phyloP scores from a whole-genome alignment of 1,140 invertebrate species.

The Anagrus nilaparvatae region DNA sequence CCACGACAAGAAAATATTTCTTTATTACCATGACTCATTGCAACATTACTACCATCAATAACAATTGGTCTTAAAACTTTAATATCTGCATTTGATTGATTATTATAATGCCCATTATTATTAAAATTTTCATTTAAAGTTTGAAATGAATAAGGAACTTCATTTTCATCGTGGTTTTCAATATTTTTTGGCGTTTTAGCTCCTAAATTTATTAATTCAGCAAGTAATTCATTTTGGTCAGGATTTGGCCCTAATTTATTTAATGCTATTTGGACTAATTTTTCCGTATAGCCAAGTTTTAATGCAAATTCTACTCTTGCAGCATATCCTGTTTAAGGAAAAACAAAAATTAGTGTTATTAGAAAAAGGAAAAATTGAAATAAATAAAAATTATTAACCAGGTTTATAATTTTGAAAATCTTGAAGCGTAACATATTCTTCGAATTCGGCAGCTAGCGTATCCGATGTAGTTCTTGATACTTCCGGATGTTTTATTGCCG shows the following conservation, averaged over 20 bases:
- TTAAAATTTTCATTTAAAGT: too few relatives aligned
- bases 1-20: slow-evolving; percentile 89
- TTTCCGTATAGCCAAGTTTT: slow-evolving; percentile 85
- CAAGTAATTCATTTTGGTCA: slow-evolving; percentile 77
- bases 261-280: slow-evolving; percentile 71
- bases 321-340: slow-evolving; percentile 34
- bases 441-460: slow-evolving; percentile 73
- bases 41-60: slow-evolving; percentile 95
- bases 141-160: too few relatives aligned
- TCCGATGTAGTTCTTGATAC: slow-evolving; percentile 73
- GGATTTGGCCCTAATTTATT: slow-evolving; percentile 73
- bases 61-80: slow-evolving; percentile 69
- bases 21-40: slow-evolving; percentile 96
- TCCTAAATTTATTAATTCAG: slow-evolving; percentile 65
- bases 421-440: slow-evolving; percentile 60
- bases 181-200: slow-evolving; percentile 34
- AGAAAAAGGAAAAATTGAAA: background rate
- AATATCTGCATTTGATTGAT: slow-evolving; percentile 26
- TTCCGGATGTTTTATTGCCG: slow-evolving; percentile 50
- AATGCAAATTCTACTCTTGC: slow-evolving; percentile 66
- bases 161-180: too few relatives aligned
- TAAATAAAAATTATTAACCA: background rate
- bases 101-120: slow-evolving; percentile 20
- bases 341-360: background rate
- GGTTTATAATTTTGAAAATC: slow-evolving; percentile 3